Percentiles rank a stretch among this genome's conserved stretches.
Evolutionary conservation across 2,797 vertebrate genomes (phyloP).

Genomic region (Poecilia gillii): DNA sequence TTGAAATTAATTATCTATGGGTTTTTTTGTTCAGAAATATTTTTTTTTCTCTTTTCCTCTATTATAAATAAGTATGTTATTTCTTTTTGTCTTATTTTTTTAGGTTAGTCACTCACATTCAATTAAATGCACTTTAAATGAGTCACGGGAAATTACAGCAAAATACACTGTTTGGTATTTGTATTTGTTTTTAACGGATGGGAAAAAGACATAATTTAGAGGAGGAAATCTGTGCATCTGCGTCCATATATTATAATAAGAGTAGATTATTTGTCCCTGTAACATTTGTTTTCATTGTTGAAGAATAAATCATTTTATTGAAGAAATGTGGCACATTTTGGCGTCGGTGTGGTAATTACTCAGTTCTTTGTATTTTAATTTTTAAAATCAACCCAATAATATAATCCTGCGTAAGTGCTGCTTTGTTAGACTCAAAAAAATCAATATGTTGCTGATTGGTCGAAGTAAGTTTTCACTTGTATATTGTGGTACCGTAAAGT

Average conservation of each 20-base stretch:
- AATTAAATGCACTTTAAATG: slow-evolving; percentile 95
- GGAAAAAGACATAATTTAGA: slow-evolving; percentile 43
- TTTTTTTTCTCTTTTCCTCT: slow-evolving; percentile 74
- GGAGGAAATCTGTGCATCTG: slow-evolving; percentile 39
- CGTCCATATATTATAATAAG: slow-evolving; percentile 57
- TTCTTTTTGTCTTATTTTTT: slow-evolving; percentile 58
- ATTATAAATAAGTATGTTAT: slow-evolving; percentile 66
- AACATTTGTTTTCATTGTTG: slow-evolving; percentile 66
- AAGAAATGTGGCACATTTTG: slow-evolving; percentile 45
- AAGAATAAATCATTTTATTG: slow-evolving; percentile 74
- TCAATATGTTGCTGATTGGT: not conserved
- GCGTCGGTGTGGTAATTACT: not conserved
- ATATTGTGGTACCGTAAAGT: not conserved
- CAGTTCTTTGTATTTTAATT: not conserved
- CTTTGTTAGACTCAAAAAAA: not conserved
- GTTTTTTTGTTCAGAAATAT: slow-evolving; percentile 68
- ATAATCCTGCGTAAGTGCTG: not conserved
- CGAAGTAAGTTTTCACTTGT: not conserved
- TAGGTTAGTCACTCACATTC: slow-evolving; percentile 65
- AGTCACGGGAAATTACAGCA: slow-evolving; percentile 62
- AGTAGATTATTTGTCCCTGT: slow-evolving; percentile 68
- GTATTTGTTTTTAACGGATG: slow-evolving; percentile 31
- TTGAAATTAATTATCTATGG: slow-evolving; percentile 69
- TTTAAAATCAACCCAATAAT: not conserved
- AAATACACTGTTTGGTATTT: slow-evolving; percentile 56